These are phyloP conservation scores for Apamea monoglypha DNA, from an alignment of 2,888 invertebrate species.

Conservation along the genomic window DNA sequence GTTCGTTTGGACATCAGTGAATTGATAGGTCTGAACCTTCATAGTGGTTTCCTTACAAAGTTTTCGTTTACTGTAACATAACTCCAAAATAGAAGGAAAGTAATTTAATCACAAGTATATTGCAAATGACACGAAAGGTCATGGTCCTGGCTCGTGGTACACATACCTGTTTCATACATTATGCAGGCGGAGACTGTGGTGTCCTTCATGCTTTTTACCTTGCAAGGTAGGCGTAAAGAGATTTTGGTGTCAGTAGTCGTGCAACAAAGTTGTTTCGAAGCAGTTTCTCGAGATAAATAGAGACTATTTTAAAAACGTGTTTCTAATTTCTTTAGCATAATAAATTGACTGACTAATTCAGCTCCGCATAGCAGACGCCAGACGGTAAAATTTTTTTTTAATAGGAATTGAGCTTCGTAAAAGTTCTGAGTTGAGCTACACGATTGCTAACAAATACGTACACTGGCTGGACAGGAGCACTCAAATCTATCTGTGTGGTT, in stretches of 20 bases:
- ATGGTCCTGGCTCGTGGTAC: conserved; percentile 6
- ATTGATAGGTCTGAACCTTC: neutral
- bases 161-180: conserved; percentile 9
- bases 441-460: neutral
- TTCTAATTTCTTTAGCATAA: too few species aligned
- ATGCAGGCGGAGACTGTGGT: conserved; percentile 6
- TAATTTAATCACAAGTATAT: conserved; percentile 6
- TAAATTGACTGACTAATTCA: too few species aligned
- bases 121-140: conserved; percentile 40
- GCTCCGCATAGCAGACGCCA: too few species aligned
- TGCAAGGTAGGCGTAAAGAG: neutral
- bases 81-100: neutral
- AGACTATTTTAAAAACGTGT: neutral
- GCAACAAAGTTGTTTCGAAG: neutral
- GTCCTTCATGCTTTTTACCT: conserved; percentile 22
- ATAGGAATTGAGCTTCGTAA: neutral
- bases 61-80: neutral
- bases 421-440: neutral
- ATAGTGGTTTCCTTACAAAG: neutral
- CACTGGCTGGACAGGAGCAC: too few species aligned
- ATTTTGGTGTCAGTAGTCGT: neutral
- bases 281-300: neutral
- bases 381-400: too few species aligned
- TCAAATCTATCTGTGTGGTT: neutral
- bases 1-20: neutral